phyloP scores from a whole-genome alignment of 2,113 vertebrate genomes.

The Onychostoma macrolepis region DNA sequence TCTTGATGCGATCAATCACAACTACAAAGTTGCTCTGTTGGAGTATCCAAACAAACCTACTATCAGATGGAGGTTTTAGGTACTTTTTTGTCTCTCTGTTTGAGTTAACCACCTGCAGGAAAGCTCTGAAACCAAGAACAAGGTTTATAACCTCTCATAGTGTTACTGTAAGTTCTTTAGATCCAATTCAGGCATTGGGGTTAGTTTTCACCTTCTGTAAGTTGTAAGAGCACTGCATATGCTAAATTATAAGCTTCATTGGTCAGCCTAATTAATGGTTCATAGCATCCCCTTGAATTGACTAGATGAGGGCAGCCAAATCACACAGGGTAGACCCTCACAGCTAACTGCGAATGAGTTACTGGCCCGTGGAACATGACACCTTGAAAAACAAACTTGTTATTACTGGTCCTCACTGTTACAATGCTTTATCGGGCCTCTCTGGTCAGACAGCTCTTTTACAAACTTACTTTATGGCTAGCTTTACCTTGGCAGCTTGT shows the following conservation, averaged over 20 bases:
- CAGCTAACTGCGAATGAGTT: conserved; percentile 68
- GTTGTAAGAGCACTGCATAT: conserved; percentile 65
- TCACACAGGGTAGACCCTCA: conserved; percentile 71
- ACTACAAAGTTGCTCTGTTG: conserved; percentile 47
- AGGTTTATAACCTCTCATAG: neutral
- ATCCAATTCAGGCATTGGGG: conserved; percentile 50
- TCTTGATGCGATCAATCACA: conserved; percentile 63
- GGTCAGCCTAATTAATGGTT: conserved; percentile 77
- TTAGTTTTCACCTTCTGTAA: conserved; percentile 57
- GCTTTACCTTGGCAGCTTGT: neutral
- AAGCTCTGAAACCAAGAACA: neutral
- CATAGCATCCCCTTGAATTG: conserved; percentile 71
- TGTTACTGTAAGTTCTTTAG: neutral
- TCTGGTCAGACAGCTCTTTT: conserved; percentile 33
- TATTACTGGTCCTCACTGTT: conserved; percentile 57
- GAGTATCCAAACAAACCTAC: neutral
- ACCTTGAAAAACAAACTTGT: conserved; percentile 77
- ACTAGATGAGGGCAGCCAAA: conserved; percentile 67
- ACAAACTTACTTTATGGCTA: neutral
- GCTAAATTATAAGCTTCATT: conserved; percentile 79
- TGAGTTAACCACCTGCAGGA: conserved; percentile 64
- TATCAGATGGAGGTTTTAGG: conserved; percentile 27
- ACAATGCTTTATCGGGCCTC: conserved; percentile 40
- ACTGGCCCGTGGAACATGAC: conserved; percentile 67
- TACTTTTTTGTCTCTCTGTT: conserved; percentile 54